phyloP scores from a whole-genome alignment of 1,140 invertebrate genomes.

The Sweltsa coloradensis region DNA sequence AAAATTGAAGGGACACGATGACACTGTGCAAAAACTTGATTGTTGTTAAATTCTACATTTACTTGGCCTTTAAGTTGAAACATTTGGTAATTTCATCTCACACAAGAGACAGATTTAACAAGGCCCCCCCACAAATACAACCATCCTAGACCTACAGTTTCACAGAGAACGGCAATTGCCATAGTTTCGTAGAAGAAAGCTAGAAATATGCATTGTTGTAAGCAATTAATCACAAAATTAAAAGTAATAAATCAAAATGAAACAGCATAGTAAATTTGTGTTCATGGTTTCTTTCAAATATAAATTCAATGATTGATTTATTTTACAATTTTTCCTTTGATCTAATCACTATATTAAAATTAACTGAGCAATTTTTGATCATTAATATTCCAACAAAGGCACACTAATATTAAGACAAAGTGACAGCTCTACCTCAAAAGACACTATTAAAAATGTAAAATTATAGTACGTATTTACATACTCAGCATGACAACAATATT shows the following conservation, averaged over 20 bases:
- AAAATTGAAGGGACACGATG: conserved; percentile 1
- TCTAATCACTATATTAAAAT: not conserved
- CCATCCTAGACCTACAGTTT: conserved; percentile 1
- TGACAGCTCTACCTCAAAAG: not conserved
- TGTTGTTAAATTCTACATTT: conserved; percentile 1
- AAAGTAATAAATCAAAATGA: not conserved
- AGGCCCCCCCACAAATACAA: conserved; percentile 8
- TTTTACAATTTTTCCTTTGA: not conserved
- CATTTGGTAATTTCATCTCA: not conserved
- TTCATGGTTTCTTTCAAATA: not conserved
- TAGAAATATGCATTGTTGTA: not conserved
- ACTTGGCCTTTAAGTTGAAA: conserved; percentile 7
- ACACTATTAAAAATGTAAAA: not conserved
- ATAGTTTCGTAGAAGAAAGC: not conserved
- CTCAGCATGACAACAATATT: not conserved
- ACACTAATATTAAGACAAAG: too few relatives aligned
- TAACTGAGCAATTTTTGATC: too few relatives aligned
- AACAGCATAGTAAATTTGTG: not conserved
- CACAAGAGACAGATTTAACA: not conserved
- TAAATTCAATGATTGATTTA: not conserved
- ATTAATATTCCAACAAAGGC: too few relatives aligned
- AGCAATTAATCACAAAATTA: not conserved
- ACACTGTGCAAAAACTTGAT: conserved; percentile 9
- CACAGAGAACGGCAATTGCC: not conserved
- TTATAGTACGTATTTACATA: not conserved